These are phyloP conservation scores for Sprattus sprattus DNA, from an alignment of 2,113 vertebrate species.

Conservation along the genomic window DNA sequence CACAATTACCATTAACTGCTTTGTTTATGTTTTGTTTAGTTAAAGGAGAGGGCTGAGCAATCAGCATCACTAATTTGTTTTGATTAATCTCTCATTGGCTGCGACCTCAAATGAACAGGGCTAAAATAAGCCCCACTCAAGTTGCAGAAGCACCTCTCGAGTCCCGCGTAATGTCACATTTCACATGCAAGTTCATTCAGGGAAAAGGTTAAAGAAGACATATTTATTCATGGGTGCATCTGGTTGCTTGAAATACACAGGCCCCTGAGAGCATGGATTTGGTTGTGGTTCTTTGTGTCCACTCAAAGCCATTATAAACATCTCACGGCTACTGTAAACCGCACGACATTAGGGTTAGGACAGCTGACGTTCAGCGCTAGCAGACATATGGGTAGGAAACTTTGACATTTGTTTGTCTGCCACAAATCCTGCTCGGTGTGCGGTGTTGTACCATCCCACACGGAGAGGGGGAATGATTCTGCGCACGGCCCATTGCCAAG, in stretches of 20 bases:
- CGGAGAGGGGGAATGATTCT: neutral
- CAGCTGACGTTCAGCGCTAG: neutral
- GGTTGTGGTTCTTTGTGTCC: neutral
- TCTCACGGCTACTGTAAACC: neutral
- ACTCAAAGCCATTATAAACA: neutral
- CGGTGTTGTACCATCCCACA: neutral
- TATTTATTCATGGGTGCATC: neutral
- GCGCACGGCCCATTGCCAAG: neutral
- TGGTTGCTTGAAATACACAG: neutral
- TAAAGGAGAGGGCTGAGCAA: slow-evolving; percentile 37
- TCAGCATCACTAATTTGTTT: slow-evolving; percentile 50
- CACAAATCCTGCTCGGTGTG: neutral
- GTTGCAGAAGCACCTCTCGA: slow-evolving; percentile 37
- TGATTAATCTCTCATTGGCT: slow-evolving; percentile 50
- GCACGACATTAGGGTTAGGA: neutral
- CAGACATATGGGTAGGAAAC: neutral
- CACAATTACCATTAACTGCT: neutral
- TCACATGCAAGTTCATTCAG: slow-evolving; percentile 43
- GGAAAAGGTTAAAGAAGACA: slow-evolving; percentile 25
- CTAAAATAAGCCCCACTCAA: slow-evolving; percentile 51
- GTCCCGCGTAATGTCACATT: slow-evolving; percentile 24
- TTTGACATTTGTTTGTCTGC: neutral
- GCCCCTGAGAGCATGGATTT: neutral
- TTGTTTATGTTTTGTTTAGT: slow-evolving; percentile 43
- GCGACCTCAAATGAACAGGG: slow-evolving; percentile 33